Conservation (phyloP, 1,140 invertebrate species). For the Achatina immaculata region DNA sequence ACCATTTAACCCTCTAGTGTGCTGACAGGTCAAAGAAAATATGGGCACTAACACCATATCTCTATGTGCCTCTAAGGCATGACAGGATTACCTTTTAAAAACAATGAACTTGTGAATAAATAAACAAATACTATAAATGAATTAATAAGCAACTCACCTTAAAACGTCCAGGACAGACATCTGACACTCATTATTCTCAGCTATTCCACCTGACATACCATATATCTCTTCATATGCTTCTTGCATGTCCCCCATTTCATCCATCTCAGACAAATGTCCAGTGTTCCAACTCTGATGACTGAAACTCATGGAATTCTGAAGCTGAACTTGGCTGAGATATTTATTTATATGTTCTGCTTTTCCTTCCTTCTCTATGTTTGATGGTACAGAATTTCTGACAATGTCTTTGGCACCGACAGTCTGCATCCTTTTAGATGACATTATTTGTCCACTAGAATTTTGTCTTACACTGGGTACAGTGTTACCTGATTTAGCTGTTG, state of each 20-base stretch:
- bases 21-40: too few species aligned
- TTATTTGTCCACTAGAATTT: neutral
- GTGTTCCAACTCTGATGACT: constrained; percentile 24
- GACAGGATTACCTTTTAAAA: too few species aligned
- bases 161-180: constrained; percentile 10
- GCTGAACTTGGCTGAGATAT: constrained; percentile 53
- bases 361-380: constrained; percentile 38
- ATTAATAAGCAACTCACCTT: constrained; percentile 9
- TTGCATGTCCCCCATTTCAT: neutral
- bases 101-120: too few species aligned
- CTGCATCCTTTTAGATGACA: neutral
- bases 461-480: neutral
- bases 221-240: constrained; percentile 9
- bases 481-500: neutral
- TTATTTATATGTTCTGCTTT: constrained; percentile 60
- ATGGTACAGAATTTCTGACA: constrained; percentile 3
- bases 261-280: neutral
- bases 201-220: too few species aligned
- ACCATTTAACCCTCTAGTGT: too few species aligned
- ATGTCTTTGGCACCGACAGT: too few species aligned
- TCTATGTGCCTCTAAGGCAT: too few species aligned
- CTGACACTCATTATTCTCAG: neutral
- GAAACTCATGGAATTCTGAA: constrained; percentile 34
- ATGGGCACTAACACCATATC: too few species aligned
- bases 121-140: too few species aligned